Base-by-base conservation (phyloP, 35 echinoderm and acorn worm species). In the Patiria miniata region DNA sequence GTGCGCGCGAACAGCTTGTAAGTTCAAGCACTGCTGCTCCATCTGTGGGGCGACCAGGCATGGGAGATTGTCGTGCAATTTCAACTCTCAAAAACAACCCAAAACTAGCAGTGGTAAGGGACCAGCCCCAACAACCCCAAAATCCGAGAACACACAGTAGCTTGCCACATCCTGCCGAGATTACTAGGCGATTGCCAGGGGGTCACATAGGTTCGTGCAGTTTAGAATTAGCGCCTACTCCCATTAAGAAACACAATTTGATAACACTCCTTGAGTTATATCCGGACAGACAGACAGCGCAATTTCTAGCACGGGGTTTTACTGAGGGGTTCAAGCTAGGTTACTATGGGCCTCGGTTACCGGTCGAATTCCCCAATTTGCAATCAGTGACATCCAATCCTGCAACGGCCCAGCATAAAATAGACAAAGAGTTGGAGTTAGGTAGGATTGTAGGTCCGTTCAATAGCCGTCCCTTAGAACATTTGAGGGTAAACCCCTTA, bases 361-460 rank as follows among this genome's bases (percentile, higher is more conserved):
- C 77, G 7, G 39, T 32, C 8, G 77, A 78, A 18, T 78, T 39
- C 6, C 77, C 77, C 4, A 78, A 78, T 78, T 78, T 78, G 16
- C 33, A 78, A 78, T 78, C 5, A 78, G 77, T 78, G 12, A 2
- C 16, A 36, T 17, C 33, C 1, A 22, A 37, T 32, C 77, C 16
- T 1, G 12, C 33, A 2, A 78, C 16, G 16, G 77, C 34, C n/a
- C 39, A 37, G 16, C 32, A 78, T 6, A 78, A 78, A 36, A 78
- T 78, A 26, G 36, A 78, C 32, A 78, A 78, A 47, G 42, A 47
- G 12, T 4, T 47, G 12, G 42, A 4, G 12, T 47, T 47, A 39
- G 77, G 77, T 12, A 22, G 77, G 36, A 78, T 78, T 6, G 77
- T 30, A 78, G 14, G 77, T 6, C 77, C 77, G 6, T 78, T 78